Evolutionary conservation across 2,888 invertebrate genomes (phyloP).

Genomic region (Oegoconia quadripuncta): DNA sequence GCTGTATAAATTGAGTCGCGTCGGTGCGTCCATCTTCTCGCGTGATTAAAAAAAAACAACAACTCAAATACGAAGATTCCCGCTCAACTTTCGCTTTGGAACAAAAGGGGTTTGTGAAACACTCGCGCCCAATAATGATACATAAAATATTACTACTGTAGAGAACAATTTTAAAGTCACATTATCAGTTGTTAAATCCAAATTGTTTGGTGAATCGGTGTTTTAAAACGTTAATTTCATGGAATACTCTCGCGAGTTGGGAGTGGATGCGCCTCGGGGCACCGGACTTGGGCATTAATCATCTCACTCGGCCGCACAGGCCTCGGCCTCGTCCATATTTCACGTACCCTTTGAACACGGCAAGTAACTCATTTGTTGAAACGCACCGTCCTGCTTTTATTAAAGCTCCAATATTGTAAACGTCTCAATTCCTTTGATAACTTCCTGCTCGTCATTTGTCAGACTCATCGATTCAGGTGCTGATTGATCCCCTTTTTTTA

Average conservation of each 20-base stretch:
- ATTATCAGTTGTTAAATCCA: slow-evolving; percentile 35
- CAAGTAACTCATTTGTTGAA: slow-evolving; percentile 62
- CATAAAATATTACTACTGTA: slow-evolving; percentile 29
- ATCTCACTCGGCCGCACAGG: slow-evolving; percentile 45
- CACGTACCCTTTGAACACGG: slow-evolving; percentile 55
- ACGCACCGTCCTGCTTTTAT: slow-evolving; percentile 53
- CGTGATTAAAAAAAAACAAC: slow-evolving; percentile 39
- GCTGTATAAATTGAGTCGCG: slow-evolving; percentile 37
- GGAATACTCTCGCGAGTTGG: slow-evolving; percentile 27
- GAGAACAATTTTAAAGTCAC: slow-evolving; percentile 27
- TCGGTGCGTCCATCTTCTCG: slow-evolving; percentile 27
- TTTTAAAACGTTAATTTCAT: slow-evolving; percentile 45
- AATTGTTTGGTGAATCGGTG: slow-evolving; percentile 43
- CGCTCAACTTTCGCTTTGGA: slow-evolving; percentile 20
- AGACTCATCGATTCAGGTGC: slow-evolving; percentile 41
- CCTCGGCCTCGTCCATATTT: slow-evolving; percentile 47
- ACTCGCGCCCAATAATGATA: slow-evolving; percentile 27
- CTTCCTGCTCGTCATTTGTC: slow-evolving; percentile 59
- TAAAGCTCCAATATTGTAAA: slow-evolving; percentile 62
- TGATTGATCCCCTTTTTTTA: slow-evolving; percentile 39
- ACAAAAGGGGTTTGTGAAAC: slow-evolving; percentile 31
- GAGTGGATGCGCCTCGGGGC: slow-evolving; percentile 37
- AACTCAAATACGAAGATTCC: slow-evolving; percentile 22
- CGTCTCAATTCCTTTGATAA: slow-evolving; percentile 66
- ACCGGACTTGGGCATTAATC: slow-evolving; percentile 54